These are phyloP conservation scores for Danio kyathit DNA, from an alignment of 2,797 vertebrate genomes.

Conservation along the genomic window DNA sequence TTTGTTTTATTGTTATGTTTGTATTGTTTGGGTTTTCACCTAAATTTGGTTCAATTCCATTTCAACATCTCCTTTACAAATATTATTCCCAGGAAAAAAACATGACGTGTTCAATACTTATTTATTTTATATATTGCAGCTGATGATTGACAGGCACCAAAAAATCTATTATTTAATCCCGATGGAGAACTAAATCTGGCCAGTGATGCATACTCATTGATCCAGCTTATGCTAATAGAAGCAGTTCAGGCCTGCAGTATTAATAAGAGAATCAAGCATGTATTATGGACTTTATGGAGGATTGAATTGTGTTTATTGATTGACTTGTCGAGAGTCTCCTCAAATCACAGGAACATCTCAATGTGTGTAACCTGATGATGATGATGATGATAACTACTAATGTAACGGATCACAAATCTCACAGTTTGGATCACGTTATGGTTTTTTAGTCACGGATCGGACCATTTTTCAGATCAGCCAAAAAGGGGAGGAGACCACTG, in stretches of 20 bases:
- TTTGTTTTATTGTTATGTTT: too few relatives aligned
- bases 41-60: too few relatives aligned
- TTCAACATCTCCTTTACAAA: too few relatives aligned
- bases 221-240: neutral
- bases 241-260: neutral
- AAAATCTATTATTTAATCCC: slow-evolving; percentile 6
- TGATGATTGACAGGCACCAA: slow-evolving; percentile 8
- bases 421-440: too few relatives aligned
- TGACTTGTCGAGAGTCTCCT: neutral
- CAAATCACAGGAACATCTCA: slow-evolving; percentile 21
- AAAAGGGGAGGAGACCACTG: too few relatives aligned
- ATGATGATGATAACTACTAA: neutral
- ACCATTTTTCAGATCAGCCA: too few relatives aligned
- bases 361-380: neutral
- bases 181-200: neutral
- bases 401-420: too few relatives aligned
- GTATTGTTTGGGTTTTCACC: too few relatives aligned
- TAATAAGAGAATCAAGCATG: neutral
- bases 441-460: too few relatives aligned
- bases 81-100: too few relatives aligned
- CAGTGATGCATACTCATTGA: neutral
- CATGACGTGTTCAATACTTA: too few relatives aligned
- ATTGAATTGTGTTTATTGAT: slow-evolving; percentile 5
- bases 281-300: neutral
- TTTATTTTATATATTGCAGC: neutral